Conservation (phyloP, 2,113 vertebrate species). For the Cryptotis parvus region DNA sequence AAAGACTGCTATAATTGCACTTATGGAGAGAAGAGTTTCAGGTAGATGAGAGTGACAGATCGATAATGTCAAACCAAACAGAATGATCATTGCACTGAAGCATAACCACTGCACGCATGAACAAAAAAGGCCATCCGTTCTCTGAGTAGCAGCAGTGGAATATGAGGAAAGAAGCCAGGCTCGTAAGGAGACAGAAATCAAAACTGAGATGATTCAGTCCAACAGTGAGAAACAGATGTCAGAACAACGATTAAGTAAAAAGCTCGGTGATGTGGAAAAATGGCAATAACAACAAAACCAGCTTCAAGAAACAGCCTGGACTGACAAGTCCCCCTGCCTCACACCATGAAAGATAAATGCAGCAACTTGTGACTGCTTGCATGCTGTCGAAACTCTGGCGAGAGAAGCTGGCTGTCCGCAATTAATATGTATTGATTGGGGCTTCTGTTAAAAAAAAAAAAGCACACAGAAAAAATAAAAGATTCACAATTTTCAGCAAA, state of each 20-base stretch:
- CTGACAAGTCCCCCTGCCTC: background rate
- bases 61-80: background rate
- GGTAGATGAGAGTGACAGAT: background rate
- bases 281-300: background rate
- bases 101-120: background rate
- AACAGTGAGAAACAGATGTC: constrained; percentile 24
- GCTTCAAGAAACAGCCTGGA: constrained; percentile 2
- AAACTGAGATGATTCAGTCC: background rate
- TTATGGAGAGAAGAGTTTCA: constrained; percentile 8
- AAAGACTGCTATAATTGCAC: background rate
- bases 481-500: background rate
- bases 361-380: background rate
- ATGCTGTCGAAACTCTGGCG: background rate
- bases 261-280: background rate
- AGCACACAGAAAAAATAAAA: background rate
- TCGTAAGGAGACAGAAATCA: background rate
- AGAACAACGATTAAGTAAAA: constrained; percentile 26
- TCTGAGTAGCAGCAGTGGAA: background rate
- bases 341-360: background rate
- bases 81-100: background rate
- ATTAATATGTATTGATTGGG: background rate
- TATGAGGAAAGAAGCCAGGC: background rate
- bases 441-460: background rate
- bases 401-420: constrained; percentile 33
- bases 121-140: background rate